Percentiles rank a stretch among this genome's conserved stretches.
Conservation (phyloP, 2,113 vertebrate species). For the Varanus salvator region DNA sequence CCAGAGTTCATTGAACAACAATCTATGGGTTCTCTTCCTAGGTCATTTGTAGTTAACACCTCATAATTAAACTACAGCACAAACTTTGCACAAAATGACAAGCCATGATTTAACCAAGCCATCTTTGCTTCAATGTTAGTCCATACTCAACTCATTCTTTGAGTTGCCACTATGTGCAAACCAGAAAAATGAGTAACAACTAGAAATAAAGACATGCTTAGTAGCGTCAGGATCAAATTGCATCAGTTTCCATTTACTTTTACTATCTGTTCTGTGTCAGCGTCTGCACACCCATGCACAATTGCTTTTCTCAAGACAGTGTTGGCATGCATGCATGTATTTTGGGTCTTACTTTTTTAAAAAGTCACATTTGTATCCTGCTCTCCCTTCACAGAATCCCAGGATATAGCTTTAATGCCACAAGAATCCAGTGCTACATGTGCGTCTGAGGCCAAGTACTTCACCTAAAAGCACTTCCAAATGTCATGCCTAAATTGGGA, state of each 20-base stretch:
- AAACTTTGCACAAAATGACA: too few species aligned
- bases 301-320: neutral
- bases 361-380: neutral
- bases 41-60: too few species aligned
- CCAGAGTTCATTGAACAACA: too few species aligned
- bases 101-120: too few species aligned
- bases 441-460: neutral
- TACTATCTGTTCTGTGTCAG: neutral
- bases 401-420: neutral
- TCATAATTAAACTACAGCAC: too few species aligned
- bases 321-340: accelerated
- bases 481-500: neutral
- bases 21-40: too few species aligned
- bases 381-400: neutral
- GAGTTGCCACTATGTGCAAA: too few species aligned
- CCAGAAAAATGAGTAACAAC: neutral
- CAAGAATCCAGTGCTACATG: neutral
- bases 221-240: neutral
- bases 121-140: too few species aligned
- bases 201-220: neutral
- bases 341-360: neutral
- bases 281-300: neutral
- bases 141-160: too few species aligned
- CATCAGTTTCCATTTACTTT: neutral
- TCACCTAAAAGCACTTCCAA: neutral